Base-by-base conservation (phyloP, 2,113 vertebrate genomes). In the Phyllostomus hastatus region DNA sequence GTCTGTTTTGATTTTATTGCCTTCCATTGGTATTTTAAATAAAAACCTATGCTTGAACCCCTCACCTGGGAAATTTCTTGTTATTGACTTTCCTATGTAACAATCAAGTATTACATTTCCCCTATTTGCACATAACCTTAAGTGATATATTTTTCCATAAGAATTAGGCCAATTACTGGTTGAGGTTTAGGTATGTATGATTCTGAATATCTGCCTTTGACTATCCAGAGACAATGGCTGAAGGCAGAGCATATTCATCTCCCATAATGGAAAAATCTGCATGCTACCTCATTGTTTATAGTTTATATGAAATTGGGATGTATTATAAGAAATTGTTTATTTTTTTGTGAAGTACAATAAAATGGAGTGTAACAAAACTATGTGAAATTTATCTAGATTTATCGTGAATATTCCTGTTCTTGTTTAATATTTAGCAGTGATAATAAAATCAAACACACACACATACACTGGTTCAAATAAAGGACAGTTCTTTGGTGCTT, bases 1-100 rank as follows among this genome's bases (percentile, higher is more conserved):
- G 22, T 72, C 20, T 59, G 91, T 83, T 9, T 64, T 83, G 33
- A 43, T 86, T 8, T 78, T 89, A 89, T 93, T 41, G 19, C 2
- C n/a, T 75, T 67, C 20, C 35, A 82, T 82, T 38, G 33, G 4
- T 76, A 93, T 96, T 86, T 95, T 57, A 95, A 95, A 80, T 90
- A 92, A 93, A 73, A 94, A 57, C 4, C 4, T 46, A 57, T 80
- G 16, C 26, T 90, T 83, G 35, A 35, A 8, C 80, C 70, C 57
- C 38, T 91, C 35, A 91, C 33, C 24, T 87, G 48, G 9, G 79
- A 86, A 87, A 81, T 85, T 17, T 70, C 50, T 95, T 91, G 41
- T 88, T 83, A 72, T 26, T 66, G 61, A 70, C 38, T 80, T 90
- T 81, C 43, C 9, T 16, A 22, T 75, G 1, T 43, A 96, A 35